Base-by-base conservation (phyloP, 2,113 vertebrate species). In the Trinectes maculatus region DNA sequence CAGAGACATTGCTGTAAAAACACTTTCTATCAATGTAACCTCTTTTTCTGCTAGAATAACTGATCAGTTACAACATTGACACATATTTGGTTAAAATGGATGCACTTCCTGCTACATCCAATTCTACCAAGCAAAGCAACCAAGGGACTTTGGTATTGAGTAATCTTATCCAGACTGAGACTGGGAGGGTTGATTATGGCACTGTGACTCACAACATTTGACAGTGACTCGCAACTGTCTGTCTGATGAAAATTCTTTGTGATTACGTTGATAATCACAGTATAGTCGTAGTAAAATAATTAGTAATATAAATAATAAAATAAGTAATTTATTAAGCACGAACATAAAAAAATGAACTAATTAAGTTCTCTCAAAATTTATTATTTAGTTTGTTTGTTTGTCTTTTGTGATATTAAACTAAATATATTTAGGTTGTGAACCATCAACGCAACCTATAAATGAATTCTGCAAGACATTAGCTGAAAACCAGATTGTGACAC, bases 151-250 rank as follows among this genome's bases (percentile, higher is more conserved):
- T 10, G 11, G 4, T 19, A 46, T 37, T 75, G 62, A 40, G 66
- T 37, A 85, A 89, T 67, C 40, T 25, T 49, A 47, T 48, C 47
- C 44, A 46, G 21, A 36, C 56, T 64, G 48, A 71, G 31, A 71
- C 33, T 68, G 71, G 44, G 59, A 80, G 68, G 55, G 22, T 34
- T 16, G 42, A 44, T 48, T 44, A 69, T 12, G 9, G 25, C 55
- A 55, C 3, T 46, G 59, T 82, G 68, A 84, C 31, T 87, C 61
- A 80, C 29, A 58, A 49, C 34, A 60, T 18, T 42, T 39, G 33
- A 42, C 47, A 12, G 18, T 77, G 47, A 83, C 53, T 25, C 42
- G 36, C 18, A 43, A 26, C n/a, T n/a, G n/a, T n/a, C 5, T 19
- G 44, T 12, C 1, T 57, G 39, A 53, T 3, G n/a, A n/a, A n/a